Evolutionary conservation across 2,888 invertebrate genomes (phyloP), one percentile per base, ranked within the genome.

Genomic region (Eurytoma californica): DNA sequence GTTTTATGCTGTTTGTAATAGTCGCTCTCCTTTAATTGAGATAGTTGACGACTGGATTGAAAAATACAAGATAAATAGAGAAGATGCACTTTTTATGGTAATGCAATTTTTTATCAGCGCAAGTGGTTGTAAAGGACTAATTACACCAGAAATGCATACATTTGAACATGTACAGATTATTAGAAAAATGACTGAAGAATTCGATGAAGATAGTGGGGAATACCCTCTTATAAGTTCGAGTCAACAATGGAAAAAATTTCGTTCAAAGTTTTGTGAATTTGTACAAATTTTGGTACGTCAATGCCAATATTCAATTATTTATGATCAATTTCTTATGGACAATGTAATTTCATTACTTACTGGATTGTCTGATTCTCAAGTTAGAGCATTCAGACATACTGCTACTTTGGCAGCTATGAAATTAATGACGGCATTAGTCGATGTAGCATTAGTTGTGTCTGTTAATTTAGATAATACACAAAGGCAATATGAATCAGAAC

Each of bases 41-140:
- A 95, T 98, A 83, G 98, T 99, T 14, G 99, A 99, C 91, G 97
- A 98, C 89, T 99, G 99, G 99, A 99, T 99, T 86, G 98, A 98
- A 88, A 96, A 96, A 83, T 99, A 99, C 90, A 99, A 99, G 91
- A 93, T 93, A 60, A 97, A 98, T 90, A 93, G 97, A 3, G 97
- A 98, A 89, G 94, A 95, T 39, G 98, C 98, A 0, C 92, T 99
- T 14, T 94, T 98, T 61, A 95, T 97, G 85, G 91, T 99, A 61
- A 98, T 99, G 95, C 99, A 99, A 91, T 98, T 99, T 91, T 98
- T 99, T 88, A 97, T 99, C 80, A 97, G 98, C 90, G 96, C 97
- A 0, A 97, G 98, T 55, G 99, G 99, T 0, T 99, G 99, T 89
- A 97, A 98, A 84, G 98, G 98, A 13, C 94, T 95, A 85, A 96